Percentiles rank a stretch among this genome's conserved stretches.
Evolutionary conservation across 1,140 invertebrate genomes (phyloP).

Genomic region (Arion vulgaris): DNA sequence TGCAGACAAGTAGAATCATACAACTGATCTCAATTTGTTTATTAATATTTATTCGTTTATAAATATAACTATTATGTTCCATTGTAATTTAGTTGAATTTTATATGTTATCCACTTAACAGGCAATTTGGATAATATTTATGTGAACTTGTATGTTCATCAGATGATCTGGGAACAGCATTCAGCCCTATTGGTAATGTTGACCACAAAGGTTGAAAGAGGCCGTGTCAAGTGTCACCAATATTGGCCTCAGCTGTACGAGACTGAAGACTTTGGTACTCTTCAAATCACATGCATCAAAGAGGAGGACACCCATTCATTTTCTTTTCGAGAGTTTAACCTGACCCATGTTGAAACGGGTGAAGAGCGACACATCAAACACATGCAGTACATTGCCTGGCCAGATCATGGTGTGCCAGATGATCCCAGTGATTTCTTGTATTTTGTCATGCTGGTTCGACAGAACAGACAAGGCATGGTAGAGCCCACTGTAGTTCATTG

Average conservation of each 20-base stretch:
- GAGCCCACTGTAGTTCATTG: conserved; percentile 95
- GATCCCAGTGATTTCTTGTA: conserved; percentile 91
- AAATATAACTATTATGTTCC: too few species aligned
- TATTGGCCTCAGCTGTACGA: conserved; percentile 94
- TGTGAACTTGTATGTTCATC: too few species aligned
- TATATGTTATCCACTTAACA: too few species aligned
- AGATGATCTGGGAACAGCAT: conserved; percentile 94
- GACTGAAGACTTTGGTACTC: conserved; percentile 80
- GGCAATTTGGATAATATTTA: too few species aligned
- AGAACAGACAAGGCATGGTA: conserved; percentile 75
- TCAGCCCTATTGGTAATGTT: conserved; percentile 83
- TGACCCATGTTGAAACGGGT: conserved; percentile 81
- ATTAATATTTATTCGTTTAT: too few species aligned
- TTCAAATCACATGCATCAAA: conserved; percentile 82
- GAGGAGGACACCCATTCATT: conserved; percentile 87
- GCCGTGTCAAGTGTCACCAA: conserved; percentile 95
- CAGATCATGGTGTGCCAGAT: conserved; percentile 97
- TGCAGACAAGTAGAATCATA: too few species aligned
- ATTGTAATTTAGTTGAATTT: too few species aligned
- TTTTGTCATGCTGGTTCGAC: conserved; percentile 87
- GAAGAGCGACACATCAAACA: conserved; percentile 85
- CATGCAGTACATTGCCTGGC: conserved; percentile 96
- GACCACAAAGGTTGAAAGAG: conserved; percentile 93
- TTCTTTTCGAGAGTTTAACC: conserved; percentile 89
- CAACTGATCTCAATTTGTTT: too few species aligned